Evolutionary conservation across 2,888 invertebrate species (phyloP).

Genomic region (Opisthograptis luteolata): DNA sequence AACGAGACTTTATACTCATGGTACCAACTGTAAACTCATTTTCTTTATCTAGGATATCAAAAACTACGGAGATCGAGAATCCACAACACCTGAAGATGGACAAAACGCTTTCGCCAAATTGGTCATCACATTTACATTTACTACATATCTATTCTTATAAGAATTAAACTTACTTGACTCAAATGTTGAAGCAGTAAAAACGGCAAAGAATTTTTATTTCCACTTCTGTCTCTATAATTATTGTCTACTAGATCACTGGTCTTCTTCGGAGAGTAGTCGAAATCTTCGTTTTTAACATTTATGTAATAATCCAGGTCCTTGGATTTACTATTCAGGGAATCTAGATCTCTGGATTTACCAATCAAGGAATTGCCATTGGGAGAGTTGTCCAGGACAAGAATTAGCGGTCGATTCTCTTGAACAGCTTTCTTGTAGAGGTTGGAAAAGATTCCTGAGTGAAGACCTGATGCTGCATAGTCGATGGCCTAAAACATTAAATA

Average conservation of each 20-base stretch:
- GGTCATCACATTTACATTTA: too few species aligned
- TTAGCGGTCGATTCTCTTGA: conserved; percentile 43
- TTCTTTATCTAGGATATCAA: too few species aligned
- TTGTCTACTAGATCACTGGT: not conserved
- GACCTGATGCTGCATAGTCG: conserved; percentile 13
- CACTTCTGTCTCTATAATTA: not conserved
- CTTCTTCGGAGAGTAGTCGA: not conserved
- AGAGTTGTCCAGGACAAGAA: conserved; percentile 46
- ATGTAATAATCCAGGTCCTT: not conserved
- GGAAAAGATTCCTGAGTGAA: conserved; percentile 37
- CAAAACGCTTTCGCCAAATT: too few species aligned
- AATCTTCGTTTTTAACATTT: not conserved
- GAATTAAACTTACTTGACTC: not conserved
- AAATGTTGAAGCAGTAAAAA: not conserved
- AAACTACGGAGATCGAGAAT: too few species aligned
- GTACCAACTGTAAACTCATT: too few species aligned
- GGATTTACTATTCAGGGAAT: too few species aligned
- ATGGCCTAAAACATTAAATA: conserved; percentile 21
- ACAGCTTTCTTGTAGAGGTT: conserved; percentile 44
- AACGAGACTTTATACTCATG: too few species aligned
- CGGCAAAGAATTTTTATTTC: not conserved
- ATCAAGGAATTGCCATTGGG: not conserved
- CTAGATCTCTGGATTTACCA: not conserved
- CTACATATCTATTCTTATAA: too few species aligned
- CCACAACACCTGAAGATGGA: too few species aligned